Percentiles rank a stretch among this genome's conserved stretches.
Conservation (phyloP, 2,888 invertebrate species). For the Eugnorisma glareosa region DNA sequence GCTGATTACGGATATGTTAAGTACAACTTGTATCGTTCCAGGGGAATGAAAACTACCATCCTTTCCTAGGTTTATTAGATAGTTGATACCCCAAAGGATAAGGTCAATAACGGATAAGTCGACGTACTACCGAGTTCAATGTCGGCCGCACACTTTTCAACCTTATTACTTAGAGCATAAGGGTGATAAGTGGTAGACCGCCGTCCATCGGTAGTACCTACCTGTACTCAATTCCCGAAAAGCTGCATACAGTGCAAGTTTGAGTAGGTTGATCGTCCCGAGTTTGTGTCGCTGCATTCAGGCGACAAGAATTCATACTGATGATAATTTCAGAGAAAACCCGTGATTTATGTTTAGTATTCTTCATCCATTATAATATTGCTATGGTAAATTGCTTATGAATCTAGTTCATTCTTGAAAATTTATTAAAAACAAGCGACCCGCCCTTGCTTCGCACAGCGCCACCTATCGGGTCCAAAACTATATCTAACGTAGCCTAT, state of each 20-base stretch:
- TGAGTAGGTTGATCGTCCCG: background rate
- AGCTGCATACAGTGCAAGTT: background rate
- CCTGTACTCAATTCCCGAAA: background rate
- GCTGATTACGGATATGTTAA: too few species aligned
- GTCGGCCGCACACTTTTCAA: too few species aligned
- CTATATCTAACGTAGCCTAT: too few species aligned
- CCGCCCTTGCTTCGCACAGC: too few species aligned
- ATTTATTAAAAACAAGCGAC: conserved; percentile 23
- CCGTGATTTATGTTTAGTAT: background rate
- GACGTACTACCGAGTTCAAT: too few species aligned
- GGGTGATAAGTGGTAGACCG: too few species aligned
- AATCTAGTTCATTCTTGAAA: conserved; percentile 8
- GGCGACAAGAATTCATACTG: background rate
- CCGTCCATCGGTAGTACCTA: too few species aligned
- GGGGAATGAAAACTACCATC: background rate
- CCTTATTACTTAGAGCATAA: too few species aligned
- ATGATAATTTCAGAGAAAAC: background rate
- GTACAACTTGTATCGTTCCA: background rate
- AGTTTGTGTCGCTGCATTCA: background rate
- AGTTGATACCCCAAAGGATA: background rate
- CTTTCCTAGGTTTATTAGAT: background rate
- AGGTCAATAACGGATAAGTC: background rate
- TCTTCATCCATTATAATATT: background rate
- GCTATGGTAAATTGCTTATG: background rate
- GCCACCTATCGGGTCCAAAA: too few species aligned